These are phyloP conservation scores for Drosophila multiciliata DNA, from an alignment of 2,888 invertebrate species.

Conservation along the genomic window DNA sequence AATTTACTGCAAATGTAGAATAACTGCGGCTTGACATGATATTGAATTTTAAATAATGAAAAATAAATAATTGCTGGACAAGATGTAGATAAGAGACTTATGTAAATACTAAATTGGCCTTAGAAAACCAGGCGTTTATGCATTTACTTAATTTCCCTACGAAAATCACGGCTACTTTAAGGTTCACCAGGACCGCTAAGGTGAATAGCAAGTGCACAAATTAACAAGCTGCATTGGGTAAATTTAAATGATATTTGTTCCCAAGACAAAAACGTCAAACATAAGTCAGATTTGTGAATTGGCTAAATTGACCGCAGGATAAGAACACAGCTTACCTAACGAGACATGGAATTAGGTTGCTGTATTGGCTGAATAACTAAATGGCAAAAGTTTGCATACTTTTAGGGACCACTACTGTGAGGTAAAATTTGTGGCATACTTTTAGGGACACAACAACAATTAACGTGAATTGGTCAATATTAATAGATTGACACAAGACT, in stretches of 20 bases:
- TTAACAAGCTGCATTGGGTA: neutral
- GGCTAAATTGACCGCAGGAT: neutral
- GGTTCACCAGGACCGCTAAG: neutral
- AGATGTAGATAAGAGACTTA: neutral
- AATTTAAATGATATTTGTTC: neutral
- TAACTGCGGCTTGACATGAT: neutral
- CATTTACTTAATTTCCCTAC: neutral
- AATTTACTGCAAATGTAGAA: neutral
- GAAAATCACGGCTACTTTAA: neutral
- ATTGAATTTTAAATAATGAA: neutral
- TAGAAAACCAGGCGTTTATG: neutral
- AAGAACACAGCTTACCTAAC: neutral
- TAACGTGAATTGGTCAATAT: neutral
- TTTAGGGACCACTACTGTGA: neutral
- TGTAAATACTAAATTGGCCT: neutral
- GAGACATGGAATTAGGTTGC: neutral
- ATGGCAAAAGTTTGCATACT: accelerated
- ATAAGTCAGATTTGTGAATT: neutral
- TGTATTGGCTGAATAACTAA: neutral
- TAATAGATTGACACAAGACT: neutral
- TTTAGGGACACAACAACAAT: neutral
- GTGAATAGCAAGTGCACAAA: neutral
- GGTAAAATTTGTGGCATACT: neutral
- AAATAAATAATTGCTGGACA: neutral
- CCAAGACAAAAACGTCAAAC: neutral